Conservation (phyloP, 2,113 vertebrate genomes). For the Gymnobelideus leadbeateri region DNA sequence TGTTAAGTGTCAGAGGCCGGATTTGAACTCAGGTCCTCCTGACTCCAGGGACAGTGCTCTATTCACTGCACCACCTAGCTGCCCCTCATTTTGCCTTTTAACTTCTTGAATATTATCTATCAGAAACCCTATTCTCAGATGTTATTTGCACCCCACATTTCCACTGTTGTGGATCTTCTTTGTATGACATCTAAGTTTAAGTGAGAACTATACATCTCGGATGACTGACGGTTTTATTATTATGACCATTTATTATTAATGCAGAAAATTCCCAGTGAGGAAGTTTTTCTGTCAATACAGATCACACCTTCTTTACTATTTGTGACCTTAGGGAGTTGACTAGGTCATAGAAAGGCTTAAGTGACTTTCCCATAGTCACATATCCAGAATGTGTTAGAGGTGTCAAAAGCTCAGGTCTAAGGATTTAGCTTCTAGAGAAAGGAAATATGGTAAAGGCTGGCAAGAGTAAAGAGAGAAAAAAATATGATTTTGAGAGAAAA, state of each 20-base stretch:
- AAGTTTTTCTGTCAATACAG: neutral
- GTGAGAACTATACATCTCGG: neutral
- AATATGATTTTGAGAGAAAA: neutral
- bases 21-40: too few species aligned
- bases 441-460: neutral
- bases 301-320: neutral
- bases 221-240: neutral
- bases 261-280: neutral
- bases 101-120: neutral
- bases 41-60: too few species aligned
- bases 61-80: too few species aligned
- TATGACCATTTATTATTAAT: neutral
- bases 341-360: neutral
- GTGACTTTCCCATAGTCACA: neutral
- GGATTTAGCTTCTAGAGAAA: neutral
- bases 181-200: neutral
- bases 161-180: neutral
- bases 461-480: neutral
- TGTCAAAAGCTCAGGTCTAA: neutral
- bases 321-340: neutral
- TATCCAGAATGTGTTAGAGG: neutral
- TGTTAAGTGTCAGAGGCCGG: too few species aligned
- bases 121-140: neutral
- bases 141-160: neutral
- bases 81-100: neutral